phyloP scores from a whole-genome alignment of 2,113 vertebrate species.

The Colossoma macropomum region DNA sequence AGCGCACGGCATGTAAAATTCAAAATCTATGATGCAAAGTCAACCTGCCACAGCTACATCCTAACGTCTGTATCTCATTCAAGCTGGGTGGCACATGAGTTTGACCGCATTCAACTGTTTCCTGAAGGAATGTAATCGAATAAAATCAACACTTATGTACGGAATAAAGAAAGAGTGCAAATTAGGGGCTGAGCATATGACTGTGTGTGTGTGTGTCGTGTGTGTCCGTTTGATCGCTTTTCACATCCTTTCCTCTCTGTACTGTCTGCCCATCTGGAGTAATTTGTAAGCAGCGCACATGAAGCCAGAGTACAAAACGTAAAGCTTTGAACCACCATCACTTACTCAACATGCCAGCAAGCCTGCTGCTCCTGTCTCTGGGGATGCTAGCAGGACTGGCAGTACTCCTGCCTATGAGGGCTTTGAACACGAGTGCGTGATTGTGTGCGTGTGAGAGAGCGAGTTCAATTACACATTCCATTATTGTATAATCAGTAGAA shows the following conservation, averaged over 20 bases:
- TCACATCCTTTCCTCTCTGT: neutral
- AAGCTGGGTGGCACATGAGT: no score
- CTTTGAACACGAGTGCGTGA: conserved; percentile 26
- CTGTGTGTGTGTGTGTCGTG: conserved; percentile 3
- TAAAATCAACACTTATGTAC: no score
- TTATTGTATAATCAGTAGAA: neutral
- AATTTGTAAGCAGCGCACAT: conserved; percentile 48
- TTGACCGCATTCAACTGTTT: no score
- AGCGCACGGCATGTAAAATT: no score
- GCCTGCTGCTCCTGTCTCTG: conserved; percentile 18
- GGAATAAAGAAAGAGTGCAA: neutral
- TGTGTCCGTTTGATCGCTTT: neutral
- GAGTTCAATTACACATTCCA: conserved; percentile 1
- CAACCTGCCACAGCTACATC: no score
- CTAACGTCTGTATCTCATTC: no score
- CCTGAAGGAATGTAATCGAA: no score
- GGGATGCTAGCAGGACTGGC: conserved; percentile 26
- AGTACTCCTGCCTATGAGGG: neutral
- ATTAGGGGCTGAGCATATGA: neutral
- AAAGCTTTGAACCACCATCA: conserved; percentile 44
- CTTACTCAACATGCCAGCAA: conserved; percentile 26
- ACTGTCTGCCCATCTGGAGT: conserved; percentile 37
- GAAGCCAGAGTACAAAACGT: conserved; percentile 48
- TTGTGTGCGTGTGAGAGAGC: neutral
- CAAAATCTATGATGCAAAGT: no score